A percentile compares a stretch with the other conserved stretches of the same genome.
These are phyloP conservation scores for Anoplius nigerrimus DNA, from an alignment of 2,888 invertebrate species.

Conservation along the genomic window DNA sequence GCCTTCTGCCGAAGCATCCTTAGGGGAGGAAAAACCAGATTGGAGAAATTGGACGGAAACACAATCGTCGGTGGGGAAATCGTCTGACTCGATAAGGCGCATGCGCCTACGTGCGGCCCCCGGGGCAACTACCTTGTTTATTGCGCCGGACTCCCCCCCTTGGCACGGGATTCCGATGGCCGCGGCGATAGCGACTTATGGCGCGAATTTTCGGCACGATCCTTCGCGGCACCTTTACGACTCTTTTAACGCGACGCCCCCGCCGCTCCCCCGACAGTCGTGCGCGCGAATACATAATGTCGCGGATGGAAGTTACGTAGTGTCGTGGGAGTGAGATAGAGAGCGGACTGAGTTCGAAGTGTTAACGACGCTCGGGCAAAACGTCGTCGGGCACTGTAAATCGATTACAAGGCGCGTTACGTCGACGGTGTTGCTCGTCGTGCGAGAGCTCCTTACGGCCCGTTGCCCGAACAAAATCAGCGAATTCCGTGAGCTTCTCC, in stretches of 20 bases:
- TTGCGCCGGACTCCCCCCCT: not conserved
- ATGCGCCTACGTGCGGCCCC: not conserved
- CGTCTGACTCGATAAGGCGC: not conserved
- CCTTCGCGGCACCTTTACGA: not conserved
- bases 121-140: not conserved
- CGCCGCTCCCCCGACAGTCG: too few relatives aligned
- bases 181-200: not conserved
- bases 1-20: not conserved
- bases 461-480: too few relatives aligned
- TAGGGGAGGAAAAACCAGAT: slow-evolving; percentile 8
- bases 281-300: too few relatives aligned
- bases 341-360: too few relatives aligned
- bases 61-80: slow-evolving; percentile 20
- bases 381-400: not conserved
- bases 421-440: not conserved
- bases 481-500: too few relatives aligned
- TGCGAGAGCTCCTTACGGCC: not conserved
- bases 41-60: slow-evolving; percentile 30
- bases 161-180: not conserved
- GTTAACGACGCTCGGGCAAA: not conserved
- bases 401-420: not conserved
- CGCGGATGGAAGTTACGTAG: too few relatives aligned
- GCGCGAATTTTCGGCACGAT: not conserved
- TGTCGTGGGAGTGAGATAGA: too few relatives aligned
- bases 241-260: too few relatives aligned